Evolutionary conservation across 2,797 vertebrate species (phyloP).

Genomic region (Schizothorax lantsangensis): DNA sequence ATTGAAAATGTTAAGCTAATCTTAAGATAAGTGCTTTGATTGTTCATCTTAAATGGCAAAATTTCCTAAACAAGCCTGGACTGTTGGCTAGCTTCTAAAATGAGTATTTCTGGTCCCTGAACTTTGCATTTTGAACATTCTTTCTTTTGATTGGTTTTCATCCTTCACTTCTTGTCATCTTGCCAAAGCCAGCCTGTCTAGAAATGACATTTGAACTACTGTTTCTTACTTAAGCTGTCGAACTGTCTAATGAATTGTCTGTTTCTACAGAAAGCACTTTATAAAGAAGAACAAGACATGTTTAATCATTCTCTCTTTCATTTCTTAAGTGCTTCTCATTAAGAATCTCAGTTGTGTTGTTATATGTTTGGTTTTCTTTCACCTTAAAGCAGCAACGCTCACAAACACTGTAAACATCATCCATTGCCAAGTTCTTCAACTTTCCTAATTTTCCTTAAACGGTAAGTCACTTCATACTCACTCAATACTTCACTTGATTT

Average conservation of each 20-base stretch:
- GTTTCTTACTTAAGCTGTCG: background rate
- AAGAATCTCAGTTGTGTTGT: background rate
- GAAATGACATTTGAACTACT: background rate
- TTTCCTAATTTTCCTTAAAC: slow-evolving; percentile 22
- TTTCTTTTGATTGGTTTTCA: slow-evolving; percentile 20
- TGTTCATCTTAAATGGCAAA: background rate
- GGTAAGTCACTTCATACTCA: slow-evolving; percentile 7
- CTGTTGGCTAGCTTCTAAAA: background rate
- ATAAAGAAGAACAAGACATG: background rate
- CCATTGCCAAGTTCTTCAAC: slow-evolving; percentile 14
- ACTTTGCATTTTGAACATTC: slow-evolving; percentile 6
- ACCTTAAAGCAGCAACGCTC: background rate
- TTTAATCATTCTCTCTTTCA: background rate
- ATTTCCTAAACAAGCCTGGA: slow-evolving; percentile 6
- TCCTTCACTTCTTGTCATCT: background rate
- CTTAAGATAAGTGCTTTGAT: background rate
- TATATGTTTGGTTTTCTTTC: slow-evolving; percentile 12
- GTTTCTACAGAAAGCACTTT: background rate
- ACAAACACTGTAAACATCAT: slow-evolving; percentile 17
- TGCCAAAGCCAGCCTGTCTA: slow-evolving; percentile 7
- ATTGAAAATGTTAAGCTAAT: background rate
- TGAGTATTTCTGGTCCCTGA: background rate
- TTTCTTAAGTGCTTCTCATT: background rate
- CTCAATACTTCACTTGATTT: background rate
- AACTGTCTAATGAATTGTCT: too few species aligned